Evolutionary conservation across 1,140 invertebrate species (phyloP), one percentile per base, ranked within the genome.

Genomic region (Zaprionus ghesquierei): DNA sequence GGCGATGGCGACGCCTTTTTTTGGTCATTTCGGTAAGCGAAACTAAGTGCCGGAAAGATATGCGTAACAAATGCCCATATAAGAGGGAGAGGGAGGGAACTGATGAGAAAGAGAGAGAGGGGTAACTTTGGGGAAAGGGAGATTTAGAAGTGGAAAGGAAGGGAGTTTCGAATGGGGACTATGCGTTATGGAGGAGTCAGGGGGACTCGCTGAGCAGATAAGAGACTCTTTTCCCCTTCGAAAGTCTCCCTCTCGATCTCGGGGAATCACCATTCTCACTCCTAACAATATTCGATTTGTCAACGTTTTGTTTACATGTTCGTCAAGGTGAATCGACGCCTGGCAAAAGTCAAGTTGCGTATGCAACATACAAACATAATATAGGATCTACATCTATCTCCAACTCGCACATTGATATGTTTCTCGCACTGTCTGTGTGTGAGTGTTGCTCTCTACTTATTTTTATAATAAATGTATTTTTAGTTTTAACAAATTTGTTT

Each of bases 41-140:
- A 79, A 68, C 75, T 87, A 86, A 87, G 79, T 87, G 84, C 84
- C 84, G 82, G 82, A 87, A 82, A 87, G 84, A 86, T 87, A 87
- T 89, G 84, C 75, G 64, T 79, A 72, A 62, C 74, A 61, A 70
- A 77, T 55, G 62, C 69, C 35, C 8, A 41, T 87, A 87, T 86
- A 87, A 86, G 82, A 86, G 75, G 75, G 2, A 4, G 3, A n/a
- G 29, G 12, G 20, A 46, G n/a, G 31, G 20, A n/a, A 86, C 71
- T 86, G 18, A 20, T 59, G n/a, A 20, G 20, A 18, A 2, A 3
- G 9, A 9, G 15, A 5, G 9, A 2, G 22, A 49, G 10, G 20
- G 20, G 20, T 15, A 3, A 22, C n/a, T n/a, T n/a, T n/a, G n/a
- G 35, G 2, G 9, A 38, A 6, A 15, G 33, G 15, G 25, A 49